These are phyloP conservation scores for Apostichopus californicus DNA, from an alignment of 35 echinoderm and acorn worm species.

Conservation along the genomic window DNA sequence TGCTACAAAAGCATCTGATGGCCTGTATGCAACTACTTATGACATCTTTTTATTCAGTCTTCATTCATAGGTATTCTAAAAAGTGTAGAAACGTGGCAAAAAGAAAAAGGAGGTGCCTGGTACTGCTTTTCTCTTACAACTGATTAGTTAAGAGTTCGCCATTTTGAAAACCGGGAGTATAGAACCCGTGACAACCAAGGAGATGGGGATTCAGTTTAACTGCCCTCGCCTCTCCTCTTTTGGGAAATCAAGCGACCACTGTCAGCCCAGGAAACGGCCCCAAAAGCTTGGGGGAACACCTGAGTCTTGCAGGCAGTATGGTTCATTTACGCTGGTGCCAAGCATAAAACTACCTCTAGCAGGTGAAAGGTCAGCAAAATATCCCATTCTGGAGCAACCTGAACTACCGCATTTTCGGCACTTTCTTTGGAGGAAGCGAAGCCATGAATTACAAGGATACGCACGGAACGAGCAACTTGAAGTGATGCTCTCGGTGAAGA, in stretches of 20 bases:
- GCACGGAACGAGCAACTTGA: not conserved
- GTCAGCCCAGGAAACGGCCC: not conserved
- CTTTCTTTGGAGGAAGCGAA: not conserved
- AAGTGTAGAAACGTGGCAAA: too few relatives aligned
- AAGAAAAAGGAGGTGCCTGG: too few relatives aligned
- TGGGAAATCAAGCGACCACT: not conserved
- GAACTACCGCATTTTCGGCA: not conserved
- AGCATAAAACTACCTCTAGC: constrained; percentile 46
- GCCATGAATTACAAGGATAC: constrained; percentile 42
- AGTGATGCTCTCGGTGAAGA: constrained; percentile 41
- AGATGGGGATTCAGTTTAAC: too few relatives aligned
- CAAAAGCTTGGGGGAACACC: constrained; percentile 10
- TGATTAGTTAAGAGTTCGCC: too few relatives aligned
- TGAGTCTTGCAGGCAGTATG: constrained; percentile 23
- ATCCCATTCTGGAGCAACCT: constrained; percentile 48
- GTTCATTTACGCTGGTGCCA: constrained; percentile 5
- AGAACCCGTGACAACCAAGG: too few relatives aligned
- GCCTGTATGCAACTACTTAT: too few relatives aligned
- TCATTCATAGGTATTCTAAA: too few relatives aligned
- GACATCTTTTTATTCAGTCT: too few relatives aligned
- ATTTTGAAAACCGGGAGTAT: too few relatives aligned
- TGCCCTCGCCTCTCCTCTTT: not conserved
- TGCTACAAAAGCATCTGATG: too few relatives aligned
- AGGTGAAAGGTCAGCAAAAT: not conserved
- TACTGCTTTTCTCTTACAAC: too few relatives aligned